Conservation (phyloP, 1,140 invertebrate genomes). For the Teleogryllus occipitalis region DNA sequence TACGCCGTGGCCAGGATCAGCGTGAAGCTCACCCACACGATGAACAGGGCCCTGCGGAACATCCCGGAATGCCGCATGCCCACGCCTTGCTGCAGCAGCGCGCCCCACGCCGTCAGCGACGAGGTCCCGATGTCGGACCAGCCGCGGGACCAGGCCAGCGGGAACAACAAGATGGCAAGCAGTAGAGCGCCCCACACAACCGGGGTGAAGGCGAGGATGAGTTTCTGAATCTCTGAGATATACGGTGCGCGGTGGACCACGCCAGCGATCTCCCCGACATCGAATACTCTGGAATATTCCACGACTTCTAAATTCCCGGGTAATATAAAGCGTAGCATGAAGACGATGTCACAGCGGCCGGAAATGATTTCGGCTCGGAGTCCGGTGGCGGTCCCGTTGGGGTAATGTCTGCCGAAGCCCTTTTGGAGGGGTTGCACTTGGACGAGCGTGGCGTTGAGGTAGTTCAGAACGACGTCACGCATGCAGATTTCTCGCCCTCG, state of each 20-base stretch:
- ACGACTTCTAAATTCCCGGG: not conserved
- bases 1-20: not conserved
- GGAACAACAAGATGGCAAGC: not conserved
- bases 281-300: not conserved
- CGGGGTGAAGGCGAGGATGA: not conserved
- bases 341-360: not conserved
- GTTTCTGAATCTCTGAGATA: not conserved
- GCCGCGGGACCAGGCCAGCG: not conserved
- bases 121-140: not conserved
- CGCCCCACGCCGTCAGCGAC: not conserved
- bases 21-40: not conserved
- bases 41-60: not conserved
- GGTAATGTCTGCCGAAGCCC: not conserved
- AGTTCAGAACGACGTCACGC: not conserved
- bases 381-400: not conserved
- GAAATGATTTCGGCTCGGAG: not conserved
- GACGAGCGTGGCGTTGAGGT: not conserved
- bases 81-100: not conserved
- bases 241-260: not conserved
- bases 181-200: not conserved
- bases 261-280: not conserved
- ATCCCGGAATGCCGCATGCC: not conserved
- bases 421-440: not conserved
- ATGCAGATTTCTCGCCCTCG: not conserved
- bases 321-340: not conserved